Evolutionary conservation across 2,113 vertebrate genomes (phyloP).

Genomic region (Ameiurus melas): DNA sequence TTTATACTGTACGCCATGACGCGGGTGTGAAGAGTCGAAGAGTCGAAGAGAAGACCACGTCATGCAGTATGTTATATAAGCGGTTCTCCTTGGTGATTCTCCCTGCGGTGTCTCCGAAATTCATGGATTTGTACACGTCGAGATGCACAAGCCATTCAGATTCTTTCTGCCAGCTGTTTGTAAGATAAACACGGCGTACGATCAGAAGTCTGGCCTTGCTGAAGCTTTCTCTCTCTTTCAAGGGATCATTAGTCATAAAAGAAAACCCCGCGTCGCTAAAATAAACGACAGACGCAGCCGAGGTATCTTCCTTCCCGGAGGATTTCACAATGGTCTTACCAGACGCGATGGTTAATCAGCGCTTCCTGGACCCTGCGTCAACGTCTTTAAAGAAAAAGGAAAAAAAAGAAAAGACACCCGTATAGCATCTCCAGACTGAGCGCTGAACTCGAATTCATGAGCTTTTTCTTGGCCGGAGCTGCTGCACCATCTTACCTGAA

Average conservation of each 20-base stretch:
- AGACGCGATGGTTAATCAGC: slow-evolving; percentile 53
- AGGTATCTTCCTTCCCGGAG: slow-evolving; percentile 34
- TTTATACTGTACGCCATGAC: neutral
- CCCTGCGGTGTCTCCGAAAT: neutral
- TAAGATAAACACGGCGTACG: neutral
- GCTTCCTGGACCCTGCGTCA: slow-evolving; percentile 36
- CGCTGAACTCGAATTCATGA: slow-evolving; percentile 35
- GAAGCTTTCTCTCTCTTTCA: slow-evolving; percentile 3
- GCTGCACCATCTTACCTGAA: slow-evolving; percentile 19
- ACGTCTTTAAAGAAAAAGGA: slow-evolving; percentile 46
- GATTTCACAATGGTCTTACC: slow-evolving; percentile 26
- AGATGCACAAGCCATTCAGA: neutral
- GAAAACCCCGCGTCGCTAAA: slow-evolving; percentile 30
- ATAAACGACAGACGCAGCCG: slow-evolving; percentile 21
- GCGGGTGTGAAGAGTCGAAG: neutral
- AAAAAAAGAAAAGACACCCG: slow-evolving; percentile 12
- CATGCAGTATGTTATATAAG: neutral
- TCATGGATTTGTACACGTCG: neutral
- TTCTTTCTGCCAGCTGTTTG: neutral
- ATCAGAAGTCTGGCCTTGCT: neutral
- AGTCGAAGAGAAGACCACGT: neutral
- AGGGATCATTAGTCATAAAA: slow-evolving; percentile 46
- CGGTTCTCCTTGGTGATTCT: neutral
- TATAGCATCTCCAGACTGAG: slow-evolving; percentile 50
- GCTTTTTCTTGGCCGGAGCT: slow-evolving; percentile 22